Evolutionary conservation across 1,140 invertebrate genomes (phyloP).

Genomic region (Cotesia typhae): DNA sequence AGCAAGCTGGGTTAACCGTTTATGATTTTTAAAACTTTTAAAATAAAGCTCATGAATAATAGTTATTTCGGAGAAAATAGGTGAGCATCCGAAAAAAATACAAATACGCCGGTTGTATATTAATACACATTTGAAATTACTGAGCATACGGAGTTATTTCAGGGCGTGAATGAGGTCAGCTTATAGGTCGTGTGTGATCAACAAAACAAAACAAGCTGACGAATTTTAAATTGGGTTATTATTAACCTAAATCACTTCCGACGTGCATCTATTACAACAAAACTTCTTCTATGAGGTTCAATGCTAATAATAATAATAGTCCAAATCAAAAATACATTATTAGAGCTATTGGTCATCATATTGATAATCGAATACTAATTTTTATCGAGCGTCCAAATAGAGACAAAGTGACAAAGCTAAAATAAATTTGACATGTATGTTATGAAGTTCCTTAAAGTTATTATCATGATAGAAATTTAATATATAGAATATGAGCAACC

Average conservation of each 20-base stretch:
- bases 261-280: neutral
- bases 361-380: too few species aligned
- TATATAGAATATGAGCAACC: neutral
- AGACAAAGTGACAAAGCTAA: neutral
- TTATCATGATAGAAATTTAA: neutral
- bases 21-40: too few species aligned
- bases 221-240: conserved; percentile 13
- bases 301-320: neutral
- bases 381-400: neutral
- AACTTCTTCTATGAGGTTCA: too few species aligned
- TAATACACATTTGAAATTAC: neutral
- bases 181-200: conserved; percentile 28
- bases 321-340: neutral
- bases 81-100: too few species aligned
- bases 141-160: conserved; percentile 38
- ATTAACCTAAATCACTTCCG: neutral
- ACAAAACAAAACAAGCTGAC: conserved; percentile 15
- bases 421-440: neutral
- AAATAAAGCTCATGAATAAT: too few species aligned
- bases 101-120: too few species aligned
- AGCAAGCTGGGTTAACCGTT: too few species aligned
- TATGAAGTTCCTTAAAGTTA: neutral
- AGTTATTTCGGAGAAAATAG: too few species aligned
- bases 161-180: conserved; percentile 40
- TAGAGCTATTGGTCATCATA: too few species aligned